These are phyloP conservation scores for Cynopterus brachyotis DNA, from an alignment of 2,113 vertebrate species.

Conservation along the genomic window DNA sequence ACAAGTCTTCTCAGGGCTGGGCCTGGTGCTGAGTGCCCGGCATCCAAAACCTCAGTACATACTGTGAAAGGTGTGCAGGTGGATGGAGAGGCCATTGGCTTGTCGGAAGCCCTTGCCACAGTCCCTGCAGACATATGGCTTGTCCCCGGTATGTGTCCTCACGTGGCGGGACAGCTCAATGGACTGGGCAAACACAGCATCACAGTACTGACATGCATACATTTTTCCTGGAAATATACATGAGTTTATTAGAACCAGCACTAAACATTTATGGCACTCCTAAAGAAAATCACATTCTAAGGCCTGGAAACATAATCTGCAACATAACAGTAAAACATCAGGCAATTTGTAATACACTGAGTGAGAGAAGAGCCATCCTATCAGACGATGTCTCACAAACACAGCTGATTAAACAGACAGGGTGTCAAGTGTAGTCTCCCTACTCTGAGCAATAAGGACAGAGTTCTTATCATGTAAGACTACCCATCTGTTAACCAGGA, in stretches of 20 bases:
- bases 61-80: constrained; percentile 93
- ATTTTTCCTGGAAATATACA: constrained; percentile 87
- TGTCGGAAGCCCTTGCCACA: constrained; percentile 95
- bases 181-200: constrained; percentile 91
- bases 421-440: neutral
- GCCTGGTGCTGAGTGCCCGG: neutral
- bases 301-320: neutral
- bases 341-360: neutral
- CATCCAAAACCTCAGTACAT: constrained; percentile 62
- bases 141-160: constrained; percentile 91
- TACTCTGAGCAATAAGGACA: neutral
- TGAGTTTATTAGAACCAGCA: neutral
- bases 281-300: neutral
- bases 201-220: constrained; percentile 93
- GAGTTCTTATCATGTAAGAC: neutral
- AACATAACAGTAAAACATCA: neutral
- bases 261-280: neutral
- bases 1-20: neutral
- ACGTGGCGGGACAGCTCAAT: constrained; percentile 92
- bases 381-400: neutral
- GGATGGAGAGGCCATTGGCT: constrained; percentile 91
- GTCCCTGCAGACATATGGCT: constrained; percentile 91
- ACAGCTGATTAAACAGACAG: neutral
- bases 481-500: neutral
- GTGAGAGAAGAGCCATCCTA: neutral